Conservation (phyloP, 1,140 invertebrate genomes). For the Ceratina japonica region DNA sequence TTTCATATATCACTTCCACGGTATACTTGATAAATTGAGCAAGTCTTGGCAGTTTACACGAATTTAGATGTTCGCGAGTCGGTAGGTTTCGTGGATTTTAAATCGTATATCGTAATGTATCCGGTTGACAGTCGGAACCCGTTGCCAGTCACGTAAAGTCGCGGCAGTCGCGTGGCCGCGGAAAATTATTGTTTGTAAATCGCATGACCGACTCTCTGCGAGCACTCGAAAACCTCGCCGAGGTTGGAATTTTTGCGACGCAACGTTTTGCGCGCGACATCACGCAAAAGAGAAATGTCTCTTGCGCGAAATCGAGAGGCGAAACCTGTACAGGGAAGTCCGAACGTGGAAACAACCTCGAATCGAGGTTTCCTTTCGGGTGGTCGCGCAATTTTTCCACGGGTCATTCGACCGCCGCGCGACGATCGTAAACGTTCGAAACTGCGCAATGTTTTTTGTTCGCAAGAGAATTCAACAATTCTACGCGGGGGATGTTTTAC, state of each 20-base stretch:
- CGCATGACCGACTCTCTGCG: constrained; percentile 2
- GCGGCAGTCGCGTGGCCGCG: not conserved
- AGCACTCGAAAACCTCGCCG: not conserved
- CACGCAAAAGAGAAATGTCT: not conserved
- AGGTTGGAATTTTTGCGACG: not conserved
- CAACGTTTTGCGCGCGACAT: not conserved
- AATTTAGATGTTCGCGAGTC: too few species aligned
- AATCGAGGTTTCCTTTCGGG: constrained; percentile 1
- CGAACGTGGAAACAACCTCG: too few species aligned
- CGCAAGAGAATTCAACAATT: not conserved
- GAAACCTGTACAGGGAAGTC: too few species aligned
- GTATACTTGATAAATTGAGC: too few species aligned
- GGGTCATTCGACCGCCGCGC: not conserved
- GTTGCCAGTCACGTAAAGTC: constrained; percentile 7
- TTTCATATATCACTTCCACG: too few species aligned
- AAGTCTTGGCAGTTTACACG: too few species aligned
- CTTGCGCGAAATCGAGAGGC: not conserved
- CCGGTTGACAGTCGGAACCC: not conserved
- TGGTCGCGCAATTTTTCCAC: not conserved
- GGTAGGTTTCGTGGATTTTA: not conserved
- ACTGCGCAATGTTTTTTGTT: not conserved
- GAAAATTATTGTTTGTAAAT: constrained; percentile 6
- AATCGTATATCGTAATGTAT: not conserved
- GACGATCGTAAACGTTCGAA: constrained; percentile 2
- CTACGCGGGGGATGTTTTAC: not conserved